These are phyloP conservation scores for Eupristina koningsbergeri DNA, from an alignment of 1,140 invertebrate species.

Conservation along the genomic window DNA sequence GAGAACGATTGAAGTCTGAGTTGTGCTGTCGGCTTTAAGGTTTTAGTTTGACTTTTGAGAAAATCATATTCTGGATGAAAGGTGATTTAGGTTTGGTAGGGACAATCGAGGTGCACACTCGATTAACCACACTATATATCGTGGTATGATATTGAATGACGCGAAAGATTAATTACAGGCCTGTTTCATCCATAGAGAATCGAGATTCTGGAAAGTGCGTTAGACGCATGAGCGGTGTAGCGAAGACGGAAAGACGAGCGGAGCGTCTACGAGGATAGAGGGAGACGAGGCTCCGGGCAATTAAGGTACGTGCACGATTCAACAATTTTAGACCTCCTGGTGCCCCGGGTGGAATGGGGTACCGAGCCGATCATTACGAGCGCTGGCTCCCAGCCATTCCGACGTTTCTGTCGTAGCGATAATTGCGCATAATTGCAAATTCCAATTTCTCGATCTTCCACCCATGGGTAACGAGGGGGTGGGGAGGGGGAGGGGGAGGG, in stretches of 20 bases:
- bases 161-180: constrained; percentile 19
- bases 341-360: not conserved
- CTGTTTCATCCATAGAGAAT: not conserved
- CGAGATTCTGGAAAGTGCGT: not conserved
- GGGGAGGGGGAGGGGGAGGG: constrained; percentile 20
- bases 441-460: constrained; percentile 46
- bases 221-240: not conserved
- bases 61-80: constrained; percentile 4
- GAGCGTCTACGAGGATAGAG: not conserved
- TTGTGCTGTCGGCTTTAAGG: not conserved
- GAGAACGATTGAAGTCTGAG: not conserved
- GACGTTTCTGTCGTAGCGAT: constrained; percentile 3
- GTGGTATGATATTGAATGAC: constrained; percentile 7
- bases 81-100: not conserved
- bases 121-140: not conserved
- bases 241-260: not conserved
- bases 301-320: constrained; percentile 13
- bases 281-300: constrained; percentile 13
- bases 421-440: constrained; percentile 48
- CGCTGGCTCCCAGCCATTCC: not conserved
- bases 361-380: constrained; percentile 36
- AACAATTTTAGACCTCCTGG: constrained; percentile 16
- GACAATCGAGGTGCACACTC: not conserved
- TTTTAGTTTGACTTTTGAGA: not conserved
- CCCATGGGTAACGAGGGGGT: too few relatives aligned